phyloP scores from a whole-genome alignment of 2,888 invertebrate genomes.

The Plusia festucae region DNA sequence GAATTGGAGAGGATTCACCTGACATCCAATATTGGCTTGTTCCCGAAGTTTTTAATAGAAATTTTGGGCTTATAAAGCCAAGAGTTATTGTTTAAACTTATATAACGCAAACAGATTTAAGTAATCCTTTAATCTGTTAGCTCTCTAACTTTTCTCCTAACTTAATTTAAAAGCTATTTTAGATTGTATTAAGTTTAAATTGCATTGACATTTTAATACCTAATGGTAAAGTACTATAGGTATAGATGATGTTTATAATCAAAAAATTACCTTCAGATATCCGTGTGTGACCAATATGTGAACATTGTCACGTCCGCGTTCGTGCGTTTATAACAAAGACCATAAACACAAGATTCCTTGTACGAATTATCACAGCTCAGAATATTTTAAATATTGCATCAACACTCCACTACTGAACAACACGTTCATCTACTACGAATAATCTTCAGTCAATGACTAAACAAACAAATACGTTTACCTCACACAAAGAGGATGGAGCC shows the following conservation, averaged over 20 bases:
- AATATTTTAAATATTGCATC: neutral
- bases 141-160: neutral
- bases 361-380: neutral
- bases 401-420: constrained; percentile 26
- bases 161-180: constrained; percentile 1
- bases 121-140: constrained; percentile 5
- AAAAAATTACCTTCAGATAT: constrained; percentile 69
- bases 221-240: neutral
- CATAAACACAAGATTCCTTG: constrained; percentile 9
- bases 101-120: constrained; percentile 4
- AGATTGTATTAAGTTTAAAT: neutral
- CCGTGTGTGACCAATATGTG: constrained; percentile 40
- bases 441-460: constrained; percentile 35
- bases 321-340: constrained; percentile 22
- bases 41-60: constrained; percentile 1
- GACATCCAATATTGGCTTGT: constrained; percentile 3
- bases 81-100: constrained; percentile 3
- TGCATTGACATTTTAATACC: neutral
- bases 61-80: neutral
- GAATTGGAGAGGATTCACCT: neutral
- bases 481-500: constrained; percentile 30
- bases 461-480: constrained; percentile 24
- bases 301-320: constrained; percentile 47
- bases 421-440: constrained; percentile 34
- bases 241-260: constrained; percentile 22